Percentiles rank a stretch among this genome's conserved stretches.
Evolutionary conservation across 2,888 invertebrate species (phyloP).

Genomic region (Lasioglossum marginatum): DNA sequence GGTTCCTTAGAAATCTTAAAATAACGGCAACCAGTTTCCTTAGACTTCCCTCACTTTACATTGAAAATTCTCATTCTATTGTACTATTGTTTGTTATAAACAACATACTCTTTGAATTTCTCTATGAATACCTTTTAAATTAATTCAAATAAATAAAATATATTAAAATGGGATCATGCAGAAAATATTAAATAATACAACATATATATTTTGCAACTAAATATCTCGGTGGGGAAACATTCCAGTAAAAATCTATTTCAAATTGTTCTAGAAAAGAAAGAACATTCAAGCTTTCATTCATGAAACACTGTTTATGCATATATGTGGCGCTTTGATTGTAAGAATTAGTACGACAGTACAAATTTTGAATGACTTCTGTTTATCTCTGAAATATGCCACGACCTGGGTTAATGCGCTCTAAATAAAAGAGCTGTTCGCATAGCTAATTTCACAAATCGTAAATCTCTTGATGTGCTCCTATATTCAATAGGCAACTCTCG

Average conservation of each 20-base stretch:
- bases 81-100: neutral
- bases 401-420: neutral
- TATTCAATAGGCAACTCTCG: neutral
- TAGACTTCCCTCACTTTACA: no score
- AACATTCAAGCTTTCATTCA: neutral
- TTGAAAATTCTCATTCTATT: neutral
- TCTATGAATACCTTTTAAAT: neutral
- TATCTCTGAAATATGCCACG: neutral
- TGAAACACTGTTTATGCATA: neutral
- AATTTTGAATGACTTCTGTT: neutral
- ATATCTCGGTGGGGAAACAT: neutral
- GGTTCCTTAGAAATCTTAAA: conserved; percentile 1
- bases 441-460: neutral
- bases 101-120: neutral
- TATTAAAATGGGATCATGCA: no score
- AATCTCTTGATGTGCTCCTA: neutral
- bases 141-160: neutral
- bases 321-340: neutral
- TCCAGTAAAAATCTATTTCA: neutral
- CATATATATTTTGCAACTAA: neutral
- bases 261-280: neutral
- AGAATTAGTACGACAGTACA: neutral
- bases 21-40: neutral
- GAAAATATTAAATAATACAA: neutral
- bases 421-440: neutral